These are phyloP conservation scores for Epinotia demarniana DNA, from an alignment of 2,888 invertebrate species.

Conservation along the genomic window DNA sequence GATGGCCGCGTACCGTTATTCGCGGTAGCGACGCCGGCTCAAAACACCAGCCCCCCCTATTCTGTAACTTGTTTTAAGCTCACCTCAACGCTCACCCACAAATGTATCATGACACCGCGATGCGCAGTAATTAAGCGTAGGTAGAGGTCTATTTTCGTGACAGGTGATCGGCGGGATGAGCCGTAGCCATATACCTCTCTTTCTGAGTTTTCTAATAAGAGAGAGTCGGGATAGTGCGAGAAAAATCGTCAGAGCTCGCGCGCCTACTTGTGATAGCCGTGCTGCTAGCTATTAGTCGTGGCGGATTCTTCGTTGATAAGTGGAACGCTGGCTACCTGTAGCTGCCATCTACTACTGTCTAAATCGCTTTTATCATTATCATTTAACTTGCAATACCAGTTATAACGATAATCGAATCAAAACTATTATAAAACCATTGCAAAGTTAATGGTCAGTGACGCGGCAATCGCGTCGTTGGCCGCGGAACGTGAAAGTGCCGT, in stretches of 20 bases:
- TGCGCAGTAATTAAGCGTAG: too few relatives aligned
- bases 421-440: conserved; percentile 13
- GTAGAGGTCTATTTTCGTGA: too few relatives aligned
- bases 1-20: conserved; percentile 73
- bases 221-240: too few relatives aligned
- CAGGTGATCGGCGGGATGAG: too few relatives aligned
- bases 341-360: conserved; percentile 50
- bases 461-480: conserved; percentile 46
- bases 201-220: too few relatives aligned
- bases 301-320: conserved; percentile 62
- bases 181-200: too few relatives aligned
- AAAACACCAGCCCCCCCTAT: conserved; percentile 62
- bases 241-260: too few relatives aligned
- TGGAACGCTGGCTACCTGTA: conserved; percentile 62
- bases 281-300: conserved; percentile 64
- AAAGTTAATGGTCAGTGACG: conserved; percentile 38
- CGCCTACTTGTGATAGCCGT: too few relatives aligned
- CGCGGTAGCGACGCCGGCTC: conserved; percentile 62
- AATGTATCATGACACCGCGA: too few relatives aligned
- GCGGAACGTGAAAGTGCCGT: conserved; percentile 76
- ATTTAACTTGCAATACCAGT: conserved; percentile 24
- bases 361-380: neutral
- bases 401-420: neutral
- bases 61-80: too few relatives aligned
- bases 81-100: too few relatives aligned